These are phyloP conservation scores for Rhinoptilus africanus DNA, from an alignment of 2,113 vertebrate genomes.

Conservation along the genomic window DNA sequence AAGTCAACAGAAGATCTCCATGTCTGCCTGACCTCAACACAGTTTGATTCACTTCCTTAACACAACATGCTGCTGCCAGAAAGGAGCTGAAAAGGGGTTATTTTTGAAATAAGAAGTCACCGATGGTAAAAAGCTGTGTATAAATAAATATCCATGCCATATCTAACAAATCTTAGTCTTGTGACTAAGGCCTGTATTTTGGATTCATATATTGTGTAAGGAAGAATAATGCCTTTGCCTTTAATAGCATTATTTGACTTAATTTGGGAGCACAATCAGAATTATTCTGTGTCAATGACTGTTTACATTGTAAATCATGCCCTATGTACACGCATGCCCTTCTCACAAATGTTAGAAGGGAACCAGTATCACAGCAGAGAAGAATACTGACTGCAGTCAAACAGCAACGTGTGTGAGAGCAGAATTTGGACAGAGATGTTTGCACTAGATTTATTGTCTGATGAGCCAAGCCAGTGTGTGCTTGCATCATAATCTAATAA, in stretches of 20 bases:
- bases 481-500: slow-evolving; percentile 27
- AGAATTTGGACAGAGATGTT: background rate
- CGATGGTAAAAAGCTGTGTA: background rate
- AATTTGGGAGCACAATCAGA: background rate
- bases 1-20: background rate
- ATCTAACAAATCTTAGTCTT: background rate
- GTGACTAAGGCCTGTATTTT: background rate
- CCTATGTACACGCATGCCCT: background rate
- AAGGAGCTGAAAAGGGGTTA: background rate
- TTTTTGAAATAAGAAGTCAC: background rate
- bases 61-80: background rate
- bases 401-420: background rate
- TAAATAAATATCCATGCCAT: background rate
- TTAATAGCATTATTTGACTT: background rate
- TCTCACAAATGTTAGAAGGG: background rate
- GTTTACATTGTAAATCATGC: background rate
- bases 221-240: background rate
- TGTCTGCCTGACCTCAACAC: background rate
- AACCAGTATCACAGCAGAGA: background rate
- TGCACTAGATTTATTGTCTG: background rate
- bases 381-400: background rate
- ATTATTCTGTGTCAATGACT: background rate
- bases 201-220: background rate
- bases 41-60: background rate
- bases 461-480: background rate